Conservation (phyloP, 2,797 vertebrate genomes). For the Acipenser transmontanus region DNA sequence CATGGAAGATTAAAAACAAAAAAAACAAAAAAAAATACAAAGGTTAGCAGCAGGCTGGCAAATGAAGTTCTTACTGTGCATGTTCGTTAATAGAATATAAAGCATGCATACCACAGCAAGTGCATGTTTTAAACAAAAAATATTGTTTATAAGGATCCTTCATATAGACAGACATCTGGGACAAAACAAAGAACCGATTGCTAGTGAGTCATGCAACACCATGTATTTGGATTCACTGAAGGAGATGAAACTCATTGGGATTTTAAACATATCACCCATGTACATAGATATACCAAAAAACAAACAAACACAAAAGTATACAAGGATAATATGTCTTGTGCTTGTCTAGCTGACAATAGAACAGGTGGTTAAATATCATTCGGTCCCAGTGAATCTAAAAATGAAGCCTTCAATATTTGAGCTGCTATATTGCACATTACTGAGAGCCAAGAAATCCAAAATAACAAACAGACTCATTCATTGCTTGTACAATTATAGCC, state of each 20-base stretch:
- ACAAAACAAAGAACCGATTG: constrained; percentile 5
- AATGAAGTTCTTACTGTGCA: too few species aligned
- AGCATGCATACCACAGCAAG: too few species aligned
- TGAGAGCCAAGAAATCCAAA: too few species aligned
- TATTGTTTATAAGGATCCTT: too few species aligned
- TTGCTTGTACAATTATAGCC: too few species aligned
- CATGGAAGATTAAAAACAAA: background rate
- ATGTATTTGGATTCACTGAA: background rate
- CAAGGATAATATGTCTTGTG: background rate
- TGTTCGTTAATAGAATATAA: too few species aligned
- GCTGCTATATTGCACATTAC: too few species aligned
- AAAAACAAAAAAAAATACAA: background rate
- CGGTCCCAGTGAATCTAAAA: background rate
- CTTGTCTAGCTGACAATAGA: background rate
- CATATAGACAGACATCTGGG: background rate
- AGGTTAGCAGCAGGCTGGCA: too few species aligned
- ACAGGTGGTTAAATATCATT: constrained; percentile 2
- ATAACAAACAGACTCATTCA: too few species aligned
- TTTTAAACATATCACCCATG: background rate
- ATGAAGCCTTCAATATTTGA: too few species aligned
- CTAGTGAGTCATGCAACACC: background rate
- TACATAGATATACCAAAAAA: background rate
- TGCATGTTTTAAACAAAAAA: too few species aligned
- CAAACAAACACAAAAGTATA: background rate
- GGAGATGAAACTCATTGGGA: background rate